A percentile compares a stretch with the other conserved stretches of the same genome.
phyloP scores from a whole-genome alignment of 2,113 vertebrate species.

The Suncus etruscus region DNA sequence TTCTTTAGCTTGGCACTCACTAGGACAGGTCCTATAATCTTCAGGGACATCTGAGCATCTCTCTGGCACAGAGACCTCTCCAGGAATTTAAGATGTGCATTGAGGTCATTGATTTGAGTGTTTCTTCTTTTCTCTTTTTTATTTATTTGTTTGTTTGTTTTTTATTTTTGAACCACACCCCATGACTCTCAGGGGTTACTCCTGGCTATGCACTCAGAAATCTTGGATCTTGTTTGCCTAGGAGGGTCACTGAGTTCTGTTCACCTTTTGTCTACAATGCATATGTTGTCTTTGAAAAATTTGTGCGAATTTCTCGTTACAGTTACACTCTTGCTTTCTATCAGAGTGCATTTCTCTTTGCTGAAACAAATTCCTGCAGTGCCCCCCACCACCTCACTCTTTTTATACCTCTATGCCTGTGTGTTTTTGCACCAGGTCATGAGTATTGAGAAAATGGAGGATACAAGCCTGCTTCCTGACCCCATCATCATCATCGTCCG shows the following conservation, averaged over 20 bases:
- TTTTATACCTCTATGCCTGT: background rate
- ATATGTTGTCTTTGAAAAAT: background rate
- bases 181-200: no score
- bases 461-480: slow-evolving; percentile 93
- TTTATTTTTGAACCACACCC: no score
- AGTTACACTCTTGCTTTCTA: background rate
- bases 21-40: no score
- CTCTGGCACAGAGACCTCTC: no score
- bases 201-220: no score
- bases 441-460: slow-evolving; percentile 96
- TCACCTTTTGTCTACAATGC: background rate
- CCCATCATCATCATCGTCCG: slow-evolving; percentile 95
- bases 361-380: no score
- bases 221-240: background rate
- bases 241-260: background rate
- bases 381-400: background rate
- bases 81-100: no score
- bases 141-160: no score
- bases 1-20: no score
- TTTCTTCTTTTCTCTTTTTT: no score
- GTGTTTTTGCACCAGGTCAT: slow-evolving; percentile 88
- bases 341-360: background rate
- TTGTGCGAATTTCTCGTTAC: background rate
- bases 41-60: no score
- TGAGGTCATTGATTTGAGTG: no score